Evolutionary conservation across 1,140 invertebrate genomes (phyloP), one percentile per base, ranked within the genome.

Genomic region (Pogonomyrmex californicus): DNA sequence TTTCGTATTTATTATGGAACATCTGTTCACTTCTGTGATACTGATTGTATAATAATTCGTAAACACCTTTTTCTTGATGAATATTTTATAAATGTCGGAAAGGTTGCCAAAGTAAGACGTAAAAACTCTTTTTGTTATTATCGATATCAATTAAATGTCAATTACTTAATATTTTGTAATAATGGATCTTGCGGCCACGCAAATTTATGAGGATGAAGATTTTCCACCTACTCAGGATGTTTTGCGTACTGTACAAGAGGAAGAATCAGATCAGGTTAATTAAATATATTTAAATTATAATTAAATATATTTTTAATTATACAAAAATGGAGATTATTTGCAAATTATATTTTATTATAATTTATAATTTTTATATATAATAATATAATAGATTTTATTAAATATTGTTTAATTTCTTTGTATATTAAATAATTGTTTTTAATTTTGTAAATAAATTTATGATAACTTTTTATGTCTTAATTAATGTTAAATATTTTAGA

Each of bases 121-220:
- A 14, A 30, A 68, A 23, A 23, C 23, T 23, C 23, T 23, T 23
- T 23, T 51, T 79, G 12, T 17, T 41, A 30, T 10, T 63, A 4
- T 9, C 6, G 3, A 12, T 79, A 7, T 10, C 7, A 5, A 78
- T 56, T 54, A 54, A 70, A 4, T 2, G 12, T 44, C 12, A 41
- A 56, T 49, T 41, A 56, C 10, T 51, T 7, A 38, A 17, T 14
- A n/a, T 9, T 56, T 41, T 38, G 9, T 71, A 58, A 70, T 17
- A 66, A 91, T 91, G 88, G 88, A 91, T 71, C 30, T 91, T n/a
- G 49, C 63, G 7, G 73, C 81, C 2, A 93, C 92, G 0, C 92
- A 92, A 85, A 23, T 87, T 47, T 81, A 63, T 1, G 65, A 91
- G 10, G 83, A 90, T 10, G 56, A 85, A 23, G 75, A 90, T 33